Evolutionary conservation across 2,888 invertebrate genomes (phyloP).

Genomic region (Prenolepis imparis): DNA sequence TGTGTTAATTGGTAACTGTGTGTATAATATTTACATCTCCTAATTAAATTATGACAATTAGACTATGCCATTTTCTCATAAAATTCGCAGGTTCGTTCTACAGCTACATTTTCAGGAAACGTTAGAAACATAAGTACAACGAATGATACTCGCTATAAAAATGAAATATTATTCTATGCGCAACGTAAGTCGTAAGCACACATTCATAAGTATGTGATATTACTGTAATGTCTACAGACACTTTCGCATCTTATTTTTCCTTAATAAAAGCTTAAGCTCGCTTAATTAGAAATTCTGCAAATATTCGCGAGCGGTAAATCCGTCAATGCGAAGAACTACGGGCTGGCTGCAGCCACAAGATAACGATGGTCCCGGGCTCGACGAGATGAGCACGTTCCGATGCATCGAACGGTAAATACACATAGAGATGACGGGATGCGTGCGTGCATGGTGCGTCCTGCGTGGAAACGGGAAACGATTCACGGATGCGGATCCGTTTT

Average conservation of each 20-base stretch:
- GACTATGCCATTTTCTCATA: not conserved
- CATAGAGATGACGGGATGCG: constrained; percentile 39
- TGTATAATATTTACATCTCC: no score
- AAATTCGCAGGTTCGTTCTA: not conserved
- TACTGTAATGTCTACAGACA: not conserved
- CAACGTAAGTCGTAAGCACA: not conserved
- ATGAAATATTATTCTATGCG: constrained; percentile 8
- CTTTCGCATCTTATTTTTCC: not conserved
- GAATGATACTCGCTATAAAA: not conserved
- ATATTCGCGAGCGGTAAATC: constrained; percentile 17
- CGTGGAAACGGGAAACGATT: constrained; percentile 70
- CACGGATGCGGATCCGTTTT: constrained; percentile 64
- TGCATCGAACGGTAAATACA: constrained; percentile 50
- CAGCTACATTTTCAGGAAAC: not conserved
- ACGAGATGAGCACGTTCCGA: constrained; percentile 41
- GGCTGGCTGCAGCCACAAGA: constrained; percentile 40
- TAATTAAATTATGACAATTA: not conserved
- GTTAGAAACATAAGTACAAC: not conserved
- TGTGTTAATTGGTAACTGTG: not conserved
- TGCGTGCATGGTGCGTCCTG: constrained; percentile 48
- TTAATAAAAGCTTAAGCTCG: constrained; percentile 28
- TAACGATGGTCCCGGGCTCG: constrained; percentile 25
- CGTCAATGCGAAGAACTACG: constrained; percentile 14
- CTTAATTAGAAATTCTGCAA: constrained; percentile 36
- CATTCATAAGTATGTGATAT: not conserved